Percentiles rank a stretch among this genome's conserved stretches.
Evolutionary conservation across 2,797 vertebrate species (phyloP).

Genomic region (Aquila chrysaetos): DNA sequence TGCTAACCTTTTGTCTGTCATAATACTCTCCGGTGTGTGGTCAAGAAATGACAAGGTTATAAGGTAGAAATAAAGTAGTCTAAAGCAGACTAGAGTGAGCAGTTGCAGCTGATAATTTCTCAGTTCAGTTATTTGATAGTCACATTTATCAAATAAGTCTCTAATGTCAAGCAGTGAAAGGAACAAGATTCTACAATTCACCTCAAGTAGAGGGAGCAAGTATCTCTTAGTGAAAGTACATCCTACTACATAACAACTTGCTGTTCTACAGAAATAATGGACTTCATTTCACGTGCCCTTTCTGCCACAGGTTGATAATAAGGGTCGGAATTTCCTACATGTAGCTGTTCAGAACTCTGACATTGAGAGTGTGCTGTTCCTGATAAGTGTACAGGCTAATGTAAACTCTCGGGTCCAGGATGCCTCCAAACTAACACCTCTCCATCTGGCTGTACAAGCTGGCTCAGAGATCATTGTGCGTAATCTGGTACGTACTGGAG

Average conservation of each 20-base stretch:
- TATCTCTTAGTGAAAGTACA: background rate
- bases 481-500: slow-evolving; percentile 85
- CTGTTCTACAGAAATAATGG: background rate
- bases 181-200: background rate
- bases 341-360: slow-evolving; percentile 95
- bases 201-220: background rate
- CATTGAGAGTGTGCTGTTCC: slow-evolving; percentile 97
- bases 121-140: background rate
- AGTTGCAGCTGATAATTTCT: background rate
- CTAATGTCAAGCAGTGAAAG: background rate
- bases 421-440: slow-evolving; percentile 90
- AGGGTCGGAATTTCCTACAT: slow-evolving; percentile 96
- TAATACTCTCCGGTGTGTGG: background rate
- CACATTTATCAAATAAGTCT: background rate
- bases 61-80: background rate
- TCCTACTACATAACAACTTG: background rate
- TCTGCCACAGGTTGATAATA: slow-evolving; percentile 89
- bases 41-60: background rate
- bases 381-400: slow-evolving; percentile 97
- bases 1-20: background rate
- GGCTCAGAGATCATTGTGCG: slow-evolving; percentile 98
- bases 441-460: slow-evolving; percentile 96
- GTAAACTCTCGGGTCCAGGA: slow-evolving; percentile 97
- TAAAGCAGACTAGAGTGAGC: background rate
- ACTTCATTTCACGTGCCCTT: fast-evolving